Conservation (phyloP, 2,888 invertebrate genomes). For the Drosophila subsilvestris region DNA sequence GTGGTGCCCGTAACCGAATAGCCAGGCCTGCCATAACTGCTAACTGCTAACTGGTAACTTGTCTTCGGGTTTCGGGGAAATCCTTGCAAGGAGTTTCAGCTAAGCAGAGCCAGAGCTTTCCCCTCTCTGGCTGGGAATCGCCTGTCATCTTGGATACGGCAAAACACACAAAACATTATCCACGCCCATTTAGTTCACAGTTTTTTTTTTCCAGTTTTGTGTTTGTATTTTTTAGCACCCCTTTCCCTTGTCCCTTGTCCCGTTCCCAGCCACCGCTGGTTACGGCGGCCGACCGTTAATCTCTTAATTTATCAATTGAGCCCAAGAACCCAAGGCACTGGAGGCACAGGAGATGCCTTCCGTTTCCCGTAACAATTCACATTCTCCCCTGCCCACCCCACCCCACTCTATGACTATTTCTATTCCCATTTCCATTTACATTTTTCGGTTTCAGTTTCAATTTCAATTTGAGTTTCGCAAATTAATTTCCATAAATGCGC, state of each 20-base stretch:
- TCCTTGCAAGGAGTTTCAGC: slow-evolving; percentile 38
- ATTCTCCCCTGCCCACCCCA: neutral
- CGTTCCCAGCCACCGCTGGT: slow-evolving; percentile 31
- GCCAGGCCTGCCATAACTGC: slow-evolving; percentile 12
- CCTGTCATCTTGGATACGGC: slow-evolving; percentile 52
- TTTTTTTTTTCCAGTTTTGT: neutral
- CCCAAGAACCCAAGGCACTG: slow-evolving; percentile 24
- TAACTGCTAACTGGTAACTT: slow-evolving; percentile 34
- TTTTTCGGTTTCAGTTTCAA: slow-evolving; percentile 42
- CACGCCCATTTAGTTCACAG: slow-evolving; percentile 62
- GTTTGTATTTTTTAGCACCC: slow-evolving; percentile 1
- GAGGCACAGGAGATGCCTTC: slow-evolving; percentile 5
- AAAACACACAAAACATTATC: slow-evolving; percentile 67
- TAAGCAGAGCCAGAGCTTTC: too few relatives aligned
- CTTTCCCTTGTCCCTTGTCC: neutral
- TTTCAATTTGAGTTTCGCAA: slow-evolving; percentile 72
- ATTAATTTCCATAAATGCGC: slow-evolving; percentile 81
- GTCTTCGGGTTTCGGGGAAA: slow-evolving; percentile 27
- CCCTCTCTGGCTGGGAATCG: slow-evolving; percentile 1
- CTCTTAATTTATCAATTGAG: slow-evolving; percentile 81
- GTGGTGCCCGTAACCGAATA: slow-evolving; percentile 31
- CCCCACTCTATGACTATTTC: neutral
- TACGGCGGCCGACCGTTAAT: slow-evolving; percentile 71
- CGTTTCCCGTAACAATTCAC: too few relatives aligned
- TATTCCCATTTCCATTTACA: slow-evolving; percentile 14